Evolutionary conservation across 2,888 invertebrate species (phyloP).

Genomic region (Phaonia tiefii): DNA sequence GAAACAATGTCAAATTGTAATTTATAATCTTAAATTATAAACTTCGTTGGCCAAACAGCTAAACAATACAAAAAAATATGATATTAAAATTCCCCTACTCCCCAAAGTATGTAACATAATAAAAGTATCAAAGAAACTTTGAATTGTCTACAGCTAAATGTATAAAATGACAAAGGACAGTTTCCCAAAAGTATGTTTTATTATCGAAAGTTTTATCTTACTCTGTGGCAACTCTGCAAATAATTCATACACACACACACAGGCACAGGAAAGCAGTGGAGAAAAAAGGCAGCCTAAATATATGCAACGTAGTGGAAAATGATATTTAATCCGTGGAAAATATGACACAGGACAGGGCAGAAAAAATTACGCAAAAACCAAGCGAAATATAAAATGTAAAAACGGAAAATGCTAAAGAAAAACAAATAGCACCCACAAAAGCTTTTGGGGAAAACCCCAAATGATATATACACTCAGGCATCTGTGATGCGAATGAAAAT

Average conservation of each 20-base stretch:
- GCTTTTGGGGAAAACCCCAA: background rate
- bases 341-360: constrained; percentile 72
- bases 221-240: background rate
- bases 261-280: constrained; percentile 32
- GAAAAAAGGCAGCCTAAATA: constrained; percentile 48
- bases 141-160: constrained; percentile 9
- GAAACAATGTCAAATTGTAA: too few species aligned
- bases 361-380: background rate
- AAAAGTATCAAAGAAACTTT: too few species aligned
- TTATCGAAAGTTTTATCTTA: background rate
- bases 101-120: too few species aligned
- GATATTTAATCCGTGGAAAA: constrained; percentile 77
- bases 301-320: constrained; percentile 61
- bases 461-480: background rate
- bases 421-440: background rate
- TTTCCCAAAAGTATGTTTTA: constrained; percentile 42
- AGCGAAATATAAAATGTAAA: background rate
- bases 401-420: background rate
- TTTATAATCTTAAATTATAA: background rate
- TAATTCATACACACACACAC: constrained; percentile 6
- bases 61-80: background rate
- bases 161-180: background rate
- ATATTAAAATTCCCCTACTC: too few species aligned
- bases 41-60: background rate
- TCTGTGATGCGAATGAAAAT: too few species aligned